Evolutionary conservation across 2,888 invertebrate genomes (phyloP).

Genomic region (Drosophila infuscata): DNA sequence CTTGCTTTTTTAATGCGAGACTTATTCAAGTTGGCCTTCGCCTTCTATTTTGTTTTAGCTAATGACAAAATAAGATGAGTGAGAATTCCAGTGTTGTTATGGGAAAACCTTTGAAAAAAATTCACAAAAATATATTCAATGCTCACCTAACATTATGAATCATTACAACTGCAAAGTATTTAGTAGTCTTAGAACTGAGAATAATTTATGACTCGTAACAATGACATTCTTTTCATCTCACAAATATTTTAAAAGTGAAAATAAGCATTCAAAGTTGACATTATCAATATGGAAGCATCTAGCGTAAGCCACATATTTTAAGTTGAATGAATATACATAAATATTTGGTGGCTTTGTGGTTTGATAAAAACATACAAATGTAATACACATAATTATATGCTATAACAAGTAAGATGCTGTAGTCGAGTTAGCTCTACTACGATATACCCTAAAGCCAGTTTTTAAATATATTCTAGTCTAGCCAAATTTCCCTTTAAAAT

Average conservation of each 20-base stretch:
- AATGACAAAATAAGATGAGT: neutral
- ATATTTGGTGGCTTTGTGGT: neutral
- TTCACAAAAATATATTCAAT: neutral
- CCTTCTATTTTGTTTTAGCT: neutral
- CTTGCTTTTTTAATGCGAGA: constrained; percentile 6
- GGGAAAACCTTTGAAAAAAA: neutral
- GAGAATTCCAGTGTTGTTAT: constrained; percentile 3
- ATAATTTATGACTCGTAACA: constrained; percentile 1
- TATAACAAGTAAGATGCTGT: too few relatives aligned
- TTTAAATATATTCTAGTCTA: too few relatives aligned
- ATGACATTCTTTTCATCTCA: neutral
- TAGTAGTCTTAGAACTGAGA: neutral
- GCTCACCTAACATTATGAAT: neutral
- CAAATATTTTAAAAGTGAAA: neutral
- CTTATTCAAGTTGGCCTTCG: constrained; percentile 23
- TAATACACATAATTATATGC: neutral
- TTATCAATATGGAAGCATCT: too few relatives aligned
- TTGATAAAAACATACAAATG: neutral
- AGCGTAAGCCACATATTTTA: neutral
- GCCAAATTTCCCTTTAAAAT: too few relatives aligned
- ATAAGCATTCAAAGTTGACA: neutral
- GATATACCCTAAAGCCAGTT: too few relatives aligned
- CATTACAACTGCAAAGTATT: constrained; percentile 1
- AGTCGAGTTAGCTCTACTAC: too few relatives aligned
- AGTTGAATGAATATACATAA: neutral